Conservation (phyloP, 2,797 vertebrate genomes). For the Mus spretus region DNA sequence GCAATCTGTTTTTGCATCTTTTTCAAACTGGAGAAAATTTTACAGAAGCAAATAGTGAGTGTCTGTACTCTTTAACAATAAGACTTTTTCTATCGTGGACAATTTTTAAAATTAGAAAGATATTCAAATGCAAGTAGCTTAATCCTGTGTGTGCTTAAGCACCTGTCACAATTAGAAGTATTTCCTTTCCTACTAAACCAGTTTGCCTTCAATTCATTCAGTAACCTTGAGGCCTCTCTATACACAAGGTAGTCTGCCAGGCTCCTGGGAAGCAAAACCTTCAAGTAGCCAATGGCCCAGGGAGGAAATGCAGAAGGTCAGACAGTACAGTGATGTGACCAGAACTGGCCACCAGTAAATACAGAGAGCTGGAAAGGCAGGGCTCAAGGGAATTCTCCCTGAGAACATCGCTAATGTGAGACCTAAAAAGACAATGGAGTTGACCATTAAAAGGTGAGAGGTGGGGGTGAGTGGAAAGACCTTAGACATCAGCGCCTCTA, state of each 20-base stretch:
- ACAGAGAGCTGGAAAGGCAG: neutral
- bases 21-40: neutral
- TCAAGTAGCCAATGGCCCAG: neutral
- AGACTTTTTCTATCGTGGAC: neutral
- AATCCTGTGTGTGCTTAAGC: slow-evolving; percentile 36
- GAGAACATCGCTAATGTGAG: neutral
- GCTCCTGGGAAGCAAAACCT: neutral
- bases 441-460: neutral
- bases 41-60: neutral
- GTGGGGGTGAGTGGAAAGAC: no score
- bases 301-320: neutral
- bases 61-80: neutral
- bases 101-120: slow-evolving; percentile 60
- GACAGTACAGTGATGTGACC: neutral
- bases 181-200: slow-evolving; percentile 43
- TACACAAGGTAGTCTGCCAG: neutral
- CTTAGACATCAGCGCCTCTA: neutral
- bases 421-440: neutral
- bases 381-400: neutral
- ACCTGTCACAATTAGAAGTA: neutral
- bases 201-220: neutral
- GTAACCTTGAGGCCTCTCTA: neutral
- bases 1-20: slow-evolving; percentile 29
- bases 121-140: slow-evolving; percentile 21
- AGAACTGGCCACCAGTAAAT: neutral